Evolutionary conservation across 92 coral and sea anemone genomes (phyloP), one percentile per base, ranked within the genome.

Genomic region (Epizoanthus stellaris): DNA sequence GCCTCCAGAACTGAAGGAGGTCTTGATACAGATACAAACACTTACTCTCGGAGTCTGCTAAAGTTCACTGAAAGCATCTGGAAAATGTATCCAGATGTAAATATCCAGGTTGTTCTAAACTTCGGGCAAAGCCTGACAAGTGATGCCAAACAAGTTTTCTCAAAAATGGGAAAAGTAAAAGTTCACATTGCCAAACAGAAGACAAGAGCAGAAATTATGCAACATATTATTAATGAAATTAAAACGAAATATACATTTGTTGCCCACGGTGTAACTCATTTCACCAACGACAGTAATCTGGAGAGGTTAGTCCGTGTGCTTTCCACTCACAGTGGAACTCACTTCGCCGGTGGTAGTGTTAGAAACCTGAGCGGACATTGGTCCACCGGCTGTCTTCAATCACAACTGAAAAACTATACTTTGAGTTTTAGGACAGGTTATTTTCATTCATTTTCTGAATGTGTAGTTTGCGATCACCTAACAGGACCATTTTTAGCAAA

Each of bases 381-480:
- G 98, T 80, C 86, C 30, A 86, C 82, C 39, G 92, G 92, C 23
- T 94, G 98, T 52, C 73, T 87, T 13, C 98, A 91, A 80, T 74
- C 75, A 15, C 92, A 92, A 59, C 90, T 94, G 3, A 69, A 85
- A 69, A 94, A 94, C 73, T 94, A 92, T 80, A 94, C 98, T 40
- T 57, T 94, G 34, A 38, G 89, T 17, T 90, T 70, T 40, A 87
- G 86, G 80, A 5, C 89, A 19, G 98, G 98, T 0, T 94, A 94
- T 68, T 73, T 84, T 17, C 82, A 77, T 36, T 94, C 98, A 1
- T 77, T 90, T 47, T 63, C 77, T 16, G 95, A 92, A 56, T 94
- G 98, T 25, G 76, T 94, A 82, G 92, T 94, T n/a, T 94, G 98
- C 67, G 98, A 90, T 15, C 70, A 88, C 71, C 75, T 94, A 5